Percentiles rank a stretch among this genome's conserved stretches.
Conservation (phyloP, 2,113 vertebrate genomes). For the Brachypodius melanocephalos region DNA sequence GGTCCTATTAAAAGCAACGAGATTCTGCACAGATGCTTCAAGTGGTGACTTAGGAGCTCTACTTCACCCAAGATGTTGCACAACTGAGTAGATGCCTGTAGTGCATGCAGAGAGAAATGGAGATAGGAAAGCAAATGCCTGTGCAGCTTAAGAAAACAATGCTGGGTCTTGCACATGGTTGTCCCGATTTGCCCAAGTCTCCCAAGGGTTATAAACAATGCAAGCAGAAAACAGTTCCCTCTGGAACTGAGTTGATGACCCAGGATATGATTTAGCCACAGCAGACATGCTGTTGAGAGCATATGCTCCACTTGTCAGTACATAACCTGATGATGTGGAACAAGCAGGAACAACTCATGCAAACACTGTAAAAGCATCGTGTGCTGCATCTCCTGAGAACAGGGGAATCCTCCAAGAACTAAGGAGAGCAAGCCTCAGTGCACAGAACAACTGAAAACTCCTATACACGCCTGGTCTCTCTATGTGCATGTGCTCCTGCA, state of each 20-base stretch:
- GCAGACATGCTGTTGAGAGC: slow-evolving; percentile 10
- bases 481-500: not conserved
- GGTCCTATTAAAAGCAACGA: not conserved
- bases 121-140: not conserved
- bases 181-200: not conserved
- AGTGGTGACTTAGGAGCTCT: not conserved
- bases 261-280: not conserved
- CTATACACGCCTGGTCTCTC: not conserved
- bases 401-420: not conserved
- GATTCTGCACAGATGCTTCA: not conserved
- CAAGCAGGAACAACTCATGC: slow-evolving; percentile 9
- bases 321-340: slow-evolving; percentile 15
- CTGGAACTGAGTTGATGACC: slow-evolving; percentile 17
- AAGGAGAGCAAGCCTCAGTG: not conserved
- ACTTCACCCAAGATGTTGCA: not conserved
- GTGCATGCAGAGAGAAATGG: not conserved
- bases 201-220: not conserved
- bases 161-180: not conserved
- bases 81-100: not conserved
- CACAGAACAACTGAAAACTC: not conserved
- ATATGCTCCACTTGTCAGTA: slow-evolving; percentile 32
- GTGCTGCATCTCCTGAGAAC: not conserved
- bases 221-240: not conserved
- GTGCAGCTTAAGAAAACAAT: not conserved
- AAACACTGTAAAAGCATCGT: not conserved